Evolutionary conservation across 1,140 invertebrate species (phyloP), one percentile per base, ranked within the genome.

Genomic region (Drosophila nannoptera): DNA sequence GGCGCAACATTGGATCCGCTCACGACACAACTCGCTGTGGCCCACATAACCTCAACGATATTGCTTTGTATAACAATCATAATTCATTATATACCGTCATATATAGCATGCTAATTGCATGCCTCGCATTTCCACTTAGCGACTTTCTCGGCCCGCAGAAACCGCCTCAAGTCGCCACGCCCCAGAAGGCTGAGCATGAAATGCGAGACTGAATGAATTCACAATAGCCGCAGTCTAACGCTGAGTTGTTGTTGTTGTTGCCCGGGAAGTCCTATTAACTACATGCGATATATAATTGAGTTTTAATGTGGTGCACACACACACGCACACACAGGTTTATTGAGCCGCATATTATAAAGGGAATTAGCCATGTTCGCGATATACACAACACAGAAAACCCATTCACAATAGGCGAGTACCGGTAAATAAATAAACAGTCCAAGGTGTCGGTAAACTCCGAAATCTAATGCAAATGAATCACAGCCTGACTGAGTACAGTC

Each of bases 241-340:
- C 4, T 2, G 22, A 7, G 12, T 8, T 22, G 22, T 22, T 22
- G 22, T 22, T 22, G 22, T 22, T 22, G 22, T 22, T 22, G 22
- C 3, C 3, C 7, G 8, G 43, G 5, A 8, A 63, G 56, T 45
- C 63, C 42, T 36, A 82, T 82, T 78, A 63, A 69, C 43, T 74
- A 74, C 81, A 84, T 84, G 80, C 80, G 73, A 84, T 78, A 86
- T 84, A 65, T 84, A 83, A 83, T 83, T 84, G 80, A 64, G 66
- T 80, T 80, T 86, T 74, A 80, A 83, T 84, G 22, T 22, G 22
- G 69, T 65, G 48, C 36, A 48, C 14, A 29, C 22, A 40, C 56
- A 71, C 35, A 54, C 14, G 46, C 7, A 42, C 35, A 61, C 48
- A 35, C 48, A 45, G 35, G 22, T 5, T 4, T 16, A 8, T 38